Base-by-base conservation (phyloP, 2,888 invertebrate species). In the Eupithecia subfuscata region DNA sequence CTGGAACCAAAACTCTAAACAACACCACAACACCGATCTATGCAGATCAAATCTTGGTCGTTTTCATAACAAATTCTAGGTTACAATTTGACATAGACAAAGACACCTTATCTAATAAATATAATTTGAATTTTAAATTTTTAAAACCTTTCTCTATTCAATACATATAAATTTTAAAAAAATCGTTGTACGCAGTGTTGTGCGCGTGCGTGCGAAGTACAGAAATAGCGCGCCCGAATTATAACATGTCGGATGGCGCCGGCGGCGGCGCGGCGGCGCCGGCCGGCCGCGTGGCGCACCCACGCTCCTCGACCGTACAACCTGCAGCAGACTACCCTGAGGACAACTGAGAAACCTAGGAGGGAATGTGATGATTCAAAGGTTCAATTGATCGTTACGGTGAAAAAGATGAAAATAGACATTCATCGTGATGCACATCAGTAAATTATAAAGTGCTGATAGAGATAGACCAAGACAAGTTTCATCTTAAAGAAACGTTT, bases 171-270 rank as follows among this genome's bases (percentile, higher is more conserved):
- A 67, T 48, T 71, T 72, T 68, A 73, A 75, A 71, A 90, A 91
- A 89, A 81, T 77, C 85, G 85, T 86, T 88, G 87, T 90, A 90
- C 89, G 90, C 88, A 89, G 84, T 85, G 85, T 87, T 82, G 85
- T 82, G 90, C 87, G 84, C 83, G 86, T 90, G 92, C 92, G 91
- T 92, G 92, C 92, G 92, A 93, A 92, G 91, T 91, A 88, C 92
- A 87, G 89, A 94, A 94, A 94, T 94, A 94, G 90, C 92, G 84
- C 88, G 92, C 91, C 94, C 93, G 91, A 94, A 94, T 93, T 94
- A 92, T 90, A 93, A 90, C 91, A 88, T 86, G 91, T 88, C 89
- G 90, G 88, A 87, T 92, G 94, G 93, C 93, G 94, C 93, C 92
- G 89, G 88, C 84, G 84, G 48, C 48, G 48, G 48, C 48, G 48